Evolutionary conservation across 2,888 invertebrate species (phyloP), one percentile per base, ranked within the genome.

Genomic region (Scelioninae gen. 1): DNA sequence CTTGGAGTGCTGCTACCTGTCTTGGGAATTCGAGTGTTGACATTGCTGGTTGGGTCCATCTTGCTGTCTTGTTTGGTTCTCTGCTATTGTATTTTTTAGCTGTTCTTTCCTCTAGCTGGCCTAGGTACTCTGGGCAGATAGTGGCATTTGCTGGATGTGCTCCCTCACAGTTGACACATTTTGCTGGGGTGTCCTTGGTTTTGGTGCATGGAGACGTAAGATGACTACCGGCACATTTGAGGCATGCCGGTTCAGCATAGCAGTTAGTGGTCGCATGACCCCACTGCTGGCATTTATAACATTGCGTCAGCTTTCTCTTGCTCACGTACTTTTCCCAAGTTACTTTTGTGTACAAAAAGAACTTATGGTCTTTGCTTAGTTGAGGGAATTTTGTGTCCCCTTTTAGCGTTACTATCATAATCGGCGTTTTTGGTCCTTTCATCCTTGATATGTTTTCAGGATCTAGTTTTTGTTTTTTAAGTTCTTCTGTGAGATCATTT

Each of bases 251-350:
- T n/a, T 79, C 53, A 7, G 77, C 86, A 15, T 56, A 78, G 43
- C 88, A 89, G 5, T 38, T 38, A 5, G 4, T 38, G 10, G 38
- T 38, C 9, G 38, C 38, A 38, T 38, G 38, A 4, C 88, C 88
- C 88, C 87, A 88, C 13, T 72, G 60, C 76, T 90, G 88, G 49
- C 89, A 90, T 11, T 11, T 53, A n/a, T 53, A 29, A 29, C 51
- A 53, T 29, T 53, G 51, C 7, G 85, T 85, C 0, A 87, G 68
- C 71, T 75, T 77, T 58, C 79, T 85, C 29, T 87, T 86, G 13
- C 31, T 53, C 5, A 31, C 11, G 11, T 53, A 53, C 6, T 3
- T 69, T 69, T 85, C 85, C 88, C 88, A 88, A 0, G 6, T 51
- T 0, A 88, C 56, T 72, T 53, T 82, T 0, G 80, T 84, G 34